phyloP scores from a whole-genome alignment of 92 coral and sea anemone species.

The Porites rus region DNA sequence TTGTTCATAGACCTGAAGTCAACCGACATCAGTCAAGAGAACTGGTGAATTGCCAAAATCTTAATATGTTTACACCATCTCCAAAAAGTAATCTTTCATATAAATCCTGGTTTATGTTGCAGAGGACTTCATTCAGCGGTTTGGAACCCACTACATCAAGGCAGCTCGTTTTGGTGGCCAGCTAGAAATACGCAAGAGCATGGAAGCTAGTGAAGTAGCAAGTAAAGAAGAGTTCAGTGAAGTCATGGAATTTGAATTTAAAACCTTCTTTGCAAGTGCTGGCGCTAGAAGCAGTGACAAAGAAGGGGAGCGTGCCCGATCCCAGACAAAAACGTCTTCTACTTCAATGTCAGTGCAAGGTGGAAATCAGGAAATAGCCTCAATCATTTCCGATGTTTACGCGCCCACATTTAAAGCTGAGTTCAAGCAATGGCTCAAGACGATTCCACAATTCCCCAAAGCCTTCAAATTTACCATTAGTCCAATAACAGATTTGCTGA shows the following conservation, averaged over 20 bases:
- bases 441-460: constrained; percentile 56
- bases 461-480: constrained; percentile 57
- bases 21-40: no score
- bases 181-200: constrained; percentile 44
- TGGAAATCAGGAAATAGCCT: constrained; percentile 46
- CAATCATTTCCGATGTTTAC: constrained; percentile 41
- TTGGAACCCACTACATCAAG: constrained; percentile 60
- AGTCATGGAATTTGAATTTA: constrained; percentile 43
- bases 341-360: constrained; percentile 42
- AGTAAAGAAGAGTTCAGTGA: constrained; percentile 26
- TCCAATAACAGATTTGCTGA: constrained; percentile 41
- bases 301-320: neutral
- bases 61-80: no score
- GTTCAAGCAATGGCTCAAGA: constrained; percentile 55
- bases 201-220: constrained; percentile 36
- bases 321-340: constrained; percentile 31
- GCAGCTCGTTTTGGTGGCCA: constrained; percentile 55
- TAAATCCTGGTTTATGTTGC: neutral
- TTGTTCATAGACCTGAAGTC: no score
- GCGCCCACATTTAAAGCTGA: constrained; percentile 41
- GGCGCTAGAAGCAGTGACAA: constrained; percentile 11
- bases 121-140: constrained; percentile 59
- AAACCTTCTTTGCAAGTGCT: constrained; percentile 45
- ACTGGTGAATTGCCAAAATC: no score
- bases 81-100: no score